These are phyloP conservation scores for Lacanobia oleracea DNA, from an alignment of 2,888 invertebrate genomes.

Conservation along the genomic window DNA sequence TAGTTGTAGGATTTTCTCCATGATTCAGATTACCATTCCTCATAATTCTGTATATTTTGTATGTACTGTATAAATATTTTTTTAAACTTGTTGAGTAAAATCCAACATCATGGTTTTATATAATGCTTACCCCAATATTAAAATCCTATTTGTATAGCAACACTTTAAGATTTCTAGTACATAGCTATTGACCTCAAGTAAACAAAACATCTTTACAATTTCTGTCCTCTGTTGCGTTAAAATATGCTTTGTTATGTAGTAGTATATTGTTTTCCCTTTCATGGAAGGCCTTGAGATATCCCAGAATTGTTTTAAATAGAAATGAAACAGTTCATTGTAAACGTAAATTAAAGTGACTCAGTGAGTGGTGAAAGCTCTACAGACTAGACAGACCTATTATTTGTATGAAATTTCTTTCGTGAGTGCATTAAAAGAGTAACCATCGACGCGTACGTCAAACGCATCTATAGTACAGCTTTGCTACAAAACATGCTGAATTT, in stretches of 20 bases:
- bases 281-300: constrained; percentile 32
- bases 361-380: not conserved
- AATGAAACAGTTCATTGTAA: not conserved
- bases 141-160: not conserved
- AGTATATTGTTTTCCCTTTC: constrained; percentile 18
- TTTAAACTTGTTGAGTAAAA: no score
- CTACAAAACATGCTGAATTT: no score
- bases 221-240: constrained; percentile 12
- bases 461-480: no score
- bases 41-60: no score
- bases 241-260: constrained; percentile 35
- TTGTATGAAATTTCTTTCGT: no score
- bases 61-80: no score
- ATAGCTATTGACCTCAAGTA: constrained; percentile 15
- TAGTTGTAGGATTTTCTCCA: no score
- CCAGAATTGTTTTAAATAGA: constrained; percentile 8
- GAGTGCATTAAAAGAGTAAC: no score
- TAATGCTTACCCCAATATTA: not conserved
- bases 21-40: no score
- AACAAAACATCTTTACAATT: constrained; percentile 37
- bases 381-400: not conserved
- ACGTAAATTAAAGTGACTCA: not conserved
- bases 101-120: no score
- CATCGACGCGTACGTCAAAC: no score
- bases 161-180: constrained; percentile 3